Conservation (phyloP, 2,888 invertebrate genomes). For the Torymus auratus region DNA sequence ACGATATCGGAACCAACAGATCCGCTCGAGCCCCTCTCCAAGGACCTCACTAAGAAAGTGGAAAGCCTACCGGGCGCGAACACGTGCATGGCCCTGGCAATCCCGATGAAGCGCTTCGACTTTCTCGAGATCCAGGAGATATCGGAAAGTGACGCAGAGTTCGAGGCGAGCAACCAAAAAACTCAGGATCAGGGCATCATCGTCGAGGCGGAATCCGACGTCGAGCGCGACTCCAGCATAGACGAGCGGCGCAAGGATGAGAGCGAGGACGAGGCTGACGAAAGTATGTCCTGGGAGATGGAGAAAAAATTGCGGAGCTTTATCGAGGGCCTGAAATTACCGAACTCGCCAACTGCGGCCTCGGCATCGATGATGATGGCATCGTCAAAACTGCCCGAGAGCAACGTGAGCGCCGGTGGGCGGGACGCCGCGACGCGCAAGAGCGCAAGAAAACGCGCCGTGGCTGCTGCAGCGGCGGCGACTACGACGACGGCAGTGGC, state of each 20-base stretch:
- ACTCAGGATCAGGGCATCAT: conserved; percentile 52
- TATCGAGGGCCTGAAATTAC: conserved; percentile 70
- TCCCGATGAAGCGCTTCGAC: conserved; percentile 57
- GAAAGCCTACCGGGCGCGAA: conserved; percentile 59
- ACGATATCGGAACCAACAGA: conserved; percentile 70
- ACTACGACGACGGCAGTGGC: neutral
- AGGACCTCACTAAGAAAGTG: conserved; percentile 62
- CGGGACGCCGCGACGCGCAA: conserved; percentile 36
- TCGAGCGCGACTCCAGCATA: conserved; percentile 80
- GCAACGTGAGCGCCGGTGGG: conserved; percentile 23
- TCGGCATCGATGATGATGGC: neutral
- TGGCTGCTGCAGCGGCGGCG: too few relatives aligned
- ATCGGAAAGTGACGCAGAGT: conserved; percentile 70
- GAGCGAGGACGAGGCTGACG: conserved; percentile 61
- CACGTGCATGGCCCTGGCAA: conserved; percentile 58
- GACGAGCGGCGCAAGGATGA: conserved; percentile 65
- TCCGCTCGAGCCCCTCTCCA: conserved; percentile 64
- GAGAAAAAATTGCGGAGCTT: conserved; percentile 71
- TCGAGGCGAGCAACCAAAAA: conserved; percentile 54
- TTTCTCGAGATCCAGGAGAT: conserved; percentile 71
- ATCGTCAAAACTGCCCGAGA: conserved; percentile 12
- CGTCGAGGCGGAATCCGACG: conserved; percentile 82
- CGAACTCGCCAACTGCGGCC: conserved; percentile 59
- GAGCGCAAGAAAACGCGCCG: conserved; percentile 30
- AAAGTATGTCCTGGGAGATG: conserved; percentile 68